Evolutionary conservation across 1,140 invertebrate genomes (phyloP).

Genomic region (Hylaeus volcanicus): DNA sequence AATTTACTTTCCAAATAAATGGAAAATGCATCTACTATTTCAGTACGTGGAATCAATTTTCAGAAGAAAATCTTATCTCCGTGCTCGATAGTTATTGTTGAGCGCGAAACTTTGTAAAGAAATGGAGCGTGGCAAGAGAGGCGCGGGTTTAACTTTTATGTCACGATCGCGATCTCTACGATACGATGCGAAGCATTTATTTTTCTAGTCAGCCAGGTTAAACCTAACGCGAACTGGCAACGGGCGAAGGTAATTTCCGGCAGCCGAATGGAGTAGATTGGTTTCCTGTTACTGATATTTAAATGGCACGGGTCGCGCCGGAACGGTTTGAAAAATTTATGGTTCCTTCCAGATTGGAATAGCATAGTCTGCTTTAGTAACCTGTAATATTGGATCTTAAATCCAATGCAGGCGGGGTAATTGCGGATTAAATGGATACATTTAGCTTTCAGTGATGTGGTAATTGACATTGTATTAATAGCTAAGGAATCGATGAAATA

Average conservation of each 20-base stretch:
- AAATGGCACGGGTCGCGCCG: slow-evolving; percentile 44
- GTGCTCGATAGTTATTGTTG: background rate
- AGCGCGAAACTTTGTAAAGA: background rate
- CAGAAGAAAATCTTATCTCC: background rate
- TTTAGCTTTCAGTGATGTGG: background rate
- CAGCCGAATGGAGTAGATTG: slow-evolving; percentile 56
- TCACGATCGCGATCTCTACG: background rate
- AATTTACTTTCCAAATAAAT: too few species aligned
- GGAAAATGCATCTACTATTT: too few species aligned
- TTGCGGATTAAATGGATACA: background rate
- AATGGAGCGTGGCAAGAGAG: background rate
- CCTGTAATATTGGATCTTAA: slow-evolving; percentile 22
- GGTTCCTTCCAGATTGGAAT: slow-evolving; percentile 30
- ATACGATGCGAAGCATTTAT: background rate
- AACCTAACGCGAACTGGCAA: slow-evolving; percentile 46
- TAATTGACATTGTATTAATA: background rate
- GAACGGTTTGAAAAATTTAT: slow-evolving; percentile 44
- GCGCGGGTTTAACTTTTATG: background rate
- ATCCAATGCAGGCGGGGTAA: background rate
- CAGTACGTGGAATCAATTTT: too few species aligned
- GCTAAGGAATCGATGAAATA: too few species aligned
- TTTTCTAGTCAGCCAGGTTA: slow-evolving; percentile 40
- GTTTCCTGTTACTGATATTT: slow-evolving; percentile 61
- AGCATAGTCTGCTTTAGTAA: background rate
- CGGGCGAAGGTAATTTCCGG: slow-evolving; percentile 59